Percentiles rank a stretch among this genome's conserved stretches.
These are phyloP conservation scores for Zelleria hepariella DNA, from an alignment of 2,888 invertebrate genomes.

Conservation along the genomic window DNA sequence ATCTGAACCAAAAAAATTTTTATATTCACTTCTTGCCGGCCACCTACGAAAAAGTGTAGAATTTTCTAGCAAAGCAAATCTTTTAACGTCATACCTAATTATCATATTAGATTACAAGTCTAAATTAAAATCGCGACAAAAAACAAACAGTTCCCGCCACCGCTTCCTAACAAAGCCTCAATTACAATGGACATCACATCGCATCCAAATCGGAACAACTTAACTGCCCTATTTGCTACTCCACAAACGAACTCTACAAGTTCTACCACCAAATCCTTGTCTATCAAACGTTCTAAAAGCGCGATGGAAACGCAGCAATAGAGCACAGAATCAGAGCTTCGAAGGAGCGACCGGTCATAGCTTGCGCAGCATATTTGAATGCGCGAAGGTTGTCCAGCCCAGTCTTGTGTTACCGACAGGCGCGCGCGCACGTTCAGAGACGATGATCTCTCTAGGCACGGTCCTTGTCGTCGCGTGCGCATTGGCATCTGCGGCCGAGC, in stretches of 20 bases:
- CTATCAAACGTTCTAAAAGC: constrained; percentile 6
- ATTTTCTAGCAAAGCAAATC: too few relatives aligned
- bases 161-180: constrained; percentile 4
- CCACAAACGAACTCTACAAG: neutral
- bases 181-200: constrained; percentile 35
- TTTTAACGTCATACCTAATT: too few relatives aligned
- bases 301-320: neutral
- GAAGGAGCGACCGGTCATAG: neutral
- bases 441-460: constrained; percentile 36
- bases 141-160: neutral
- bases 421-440: constrained; percentile 50
- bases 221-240: neutral
- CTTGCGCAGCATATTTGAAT: constrained; percentile 8
- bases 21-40: too few relatives aligned
- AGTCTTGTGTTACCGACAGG: constrained; percentile 35
- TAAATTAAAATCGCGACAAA: neutral
- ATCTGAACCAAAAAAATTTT: too few relatives aligned
- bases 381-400: constrained; percentile 26
- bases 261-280: constrained; percentile 16
- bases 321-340: neutral
- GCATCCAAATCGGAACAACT: constrained; percentile 13
- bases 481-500: constrained; percentile 26
- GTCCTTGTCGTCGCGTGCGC: constrained; percentile 46
- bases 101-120: too few relatives aligned
- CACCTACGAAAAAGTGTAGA: too few relatives aligned